phyloP scores from a whole-genome alignment of 2,797 vertebrate genomes.

The Enteromius radiatus region DNA sequence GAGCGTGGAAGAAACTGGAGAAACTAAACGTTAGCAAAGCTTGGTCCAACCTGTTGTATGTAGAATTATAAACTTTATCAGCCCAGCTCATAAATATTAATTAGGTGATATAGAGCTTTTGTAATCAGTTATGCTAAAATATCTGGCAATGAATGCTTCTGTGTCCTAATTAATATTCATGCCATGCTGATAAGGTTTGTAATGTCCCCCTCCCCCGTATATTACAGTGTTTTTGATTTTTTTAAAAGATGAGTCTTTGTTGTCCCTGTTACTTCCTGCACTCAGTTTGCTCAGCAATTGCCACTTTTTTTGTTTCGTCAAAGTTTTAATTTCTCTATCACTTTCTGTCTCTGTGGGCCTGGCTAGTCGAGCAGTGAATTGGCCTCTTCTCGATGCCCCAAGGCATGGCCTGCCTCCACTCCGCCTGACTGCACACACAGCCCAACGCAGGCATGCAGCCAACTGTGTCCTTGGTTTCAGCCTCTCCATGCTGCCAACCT shows the following conservation, averaged over 20 bases:
- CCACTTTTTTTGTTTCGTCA: neutral
- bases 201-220: constrained; percentile 1
- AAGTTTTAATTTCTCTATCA: constrained; percentile 46
- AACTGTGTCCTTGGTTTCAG: constrained; percentile 68
- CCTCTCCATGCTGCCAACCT: constrained; percentile 53
- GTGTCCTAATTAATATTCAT: neutral
- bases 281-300: neutral
- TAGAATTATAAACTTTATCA: neutral
- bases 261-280: neutral
- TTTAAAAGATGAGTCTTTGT: neutral
- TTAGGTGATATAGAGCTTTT: neutral
- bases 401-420: constrained; percentile 74
- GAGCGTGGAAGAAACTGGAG: neutral
- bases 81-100: neutral
- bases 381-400: constrained; percentile 77
- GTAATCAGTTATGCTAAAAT: neutral
- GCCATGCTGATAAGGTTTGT: neutral
- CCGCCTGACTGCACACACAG: constrained; percentile 68
- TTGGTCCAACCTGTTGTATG: too few relatives aligned
- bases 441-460: constrained; percentile 63
- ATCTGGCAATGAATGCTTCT: neutral
- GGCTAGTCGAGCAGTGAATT: constrained; percentile 63
- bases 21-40: neutral
- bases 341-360: constrained; percentile 37
- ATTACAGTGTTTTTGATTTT: neutral